Base-by-base conservation (phyloP, 2,888 invertebrate genomes). In the Lycia hirtaria region DNA sequence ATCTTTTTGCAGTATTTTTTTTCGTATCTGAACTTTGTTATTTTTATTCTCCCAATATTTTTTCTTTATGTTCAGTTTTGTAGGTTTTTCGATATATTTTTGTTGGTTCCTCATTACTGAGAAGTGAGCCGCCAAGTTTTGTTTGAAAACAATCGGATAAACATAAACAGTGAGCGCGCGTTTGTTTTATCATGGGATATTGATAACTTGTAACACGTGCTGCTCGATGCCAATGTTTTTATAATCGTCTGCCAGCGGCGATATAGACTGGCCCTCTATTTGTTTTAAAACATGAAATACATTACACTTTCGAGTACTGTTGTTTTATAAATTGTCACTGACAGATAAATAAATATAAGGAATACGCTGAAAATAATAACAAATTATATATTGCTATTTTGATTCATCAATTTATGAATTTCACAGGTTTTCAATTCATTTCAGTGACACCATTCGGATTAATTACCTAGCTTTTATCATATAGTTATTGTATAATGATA, bases 171-270 rank as follows among this genome's bases (percentile, higher is more conserved):
- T 30, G 32, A 32, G 57, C 50, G 58, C 15, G 44, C 69, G 89
- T 85, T 89, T 88, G 83, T 87, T 89, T 84, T 88, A 87, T 88
- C 91, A 88, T 86, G 91, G 91, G 91, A 92, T 88, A 85, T 84
- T 90, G 91, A 85, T 91, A 86, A 92, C 89, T 85, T 84, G 74
- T 62, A 70, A 75, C 90, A 88, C 85, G 85, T 86, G 87, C 71
- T 71, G 59, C 62, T 65, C 60, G 60, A 51, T 58, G 54, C 59
- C 68, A 69, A 73, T 81, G 78, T 81, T 80, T 74, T 78, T 76
- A 71, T 72, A 78, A 75, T 75, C 76, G 73, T 71, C 65, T 70
- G 77, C 78, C 76, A 60, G 75, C 73, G 73, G 80, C 72, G 54
- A 63, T 61, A 62, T 52, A 41, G 47, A 54, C 26, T 58, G 61